Conservation (phyloP, 2,888 invertebrate genomes). For the Drosophila gaucha region DNA sequence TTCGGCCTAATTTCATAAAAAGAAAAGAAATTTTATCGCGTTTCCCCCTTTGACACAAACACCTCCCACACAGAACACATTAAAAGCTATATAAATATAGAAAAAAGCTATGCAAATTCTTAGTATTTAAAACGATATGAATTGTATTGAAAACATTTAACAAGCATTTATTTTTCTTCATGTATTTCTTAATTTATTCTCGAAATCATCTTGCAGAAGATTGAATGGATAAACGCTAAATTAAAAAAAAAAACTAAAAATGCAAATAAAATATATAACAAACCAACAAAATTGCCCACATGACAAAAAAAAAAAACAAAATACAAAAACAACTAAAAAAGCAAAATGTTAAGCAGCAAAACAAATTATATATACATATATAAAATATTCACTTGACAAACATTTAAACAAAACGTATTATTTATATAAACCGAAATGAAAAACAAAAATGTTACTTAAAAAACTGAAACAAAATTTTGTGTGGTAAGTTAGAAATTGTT, state of each 20-base stretch:
- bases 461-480: slow-evolving; percentile 84
- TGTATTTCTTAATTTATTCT: slow-evolving; percentile 82
- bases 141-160: slow-evolving; percentile 65
- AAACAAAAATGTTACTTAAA: slow-evolving; percentile 68
- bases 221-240: slow-evolving; percentile 84
- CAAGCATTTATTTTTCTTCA: slow-evolving; percentile 73
- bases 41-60: slow-evolving; percentile 42
- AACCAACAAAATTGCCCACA: slow-evolving; percentile 71
- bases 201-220: slow-evolving; percentile 85
- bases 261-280: slow-evolving; percentile 55
- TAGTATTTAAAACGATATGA: slow-evolving; percentile 44
- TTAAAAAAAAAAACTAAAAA: slow-evolving; percentile 53
- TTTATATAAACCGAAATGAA: slow-evolving; percentile 70
- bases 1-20: slow-evolving; percentile 27
- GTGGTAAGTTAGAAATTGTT: slow-evolving; percentile 85
- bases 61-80: slow-evolving; percentile 28
- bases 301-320: slow-evolving; percentile 47
- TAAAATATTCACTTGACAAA: slow-evolving; percentile 71
- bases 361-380: slow-evolving; percentile 60
- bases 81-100: slow-evolving; percentile 5
- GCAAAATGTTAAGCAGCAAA: slow-evolving; percentile 61
- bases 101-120: slow-evolving; percentile 39
- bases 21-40: slow-evolving; percentile 28
- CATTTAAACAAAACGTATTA: slow-evolving; percentile 65
- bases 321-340: slow-evolving; percentile 27